Conservation (phyloP, 2,888 invertebrate species). For the Cristatella mucedo region DNA sequence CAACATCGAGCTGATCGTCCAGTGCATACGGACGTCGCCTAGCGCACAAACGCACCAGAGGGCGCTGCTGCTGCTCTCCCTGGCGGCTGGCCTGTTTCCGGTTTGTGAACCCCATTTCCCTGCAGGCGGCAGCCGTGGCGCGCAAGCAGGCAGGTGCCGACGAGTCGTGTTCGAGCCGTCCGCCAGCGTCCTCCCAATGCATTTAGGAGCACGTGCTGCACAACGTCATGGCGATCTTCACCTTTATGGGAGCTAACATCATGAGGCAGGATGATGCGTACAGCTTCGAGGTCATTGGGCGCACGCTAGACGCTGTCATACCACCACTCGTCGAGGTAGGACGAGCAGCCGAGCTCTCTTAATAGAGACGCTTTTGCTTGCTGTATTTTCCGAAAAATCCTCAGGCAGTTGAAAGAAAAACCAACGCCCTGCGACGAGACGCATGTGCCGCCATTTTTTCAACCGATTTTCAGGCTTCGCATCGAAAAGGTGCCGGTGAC, state of each 20-base stretch:
- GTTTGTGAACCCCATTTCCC: too few species aligned
- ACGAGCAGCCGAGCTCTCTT: too few species aligned
- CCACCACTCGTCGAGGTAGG: slow-evolving; percentile 56
- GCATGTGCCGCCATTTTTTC: slow-evolving; percentile 3
- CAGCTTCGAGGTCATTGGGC: slow-evolving; percentile 77
- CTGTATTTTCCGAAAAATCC: too few species aligned
- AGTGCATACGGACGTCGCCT: slow-evolving; percentile 71
- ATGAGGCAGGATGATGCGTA: slow-evolving; percentile 83
- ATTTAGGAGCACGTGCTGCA: slow-evolving; percentile 55
- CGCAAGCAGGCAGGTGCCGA: too few species aligned
- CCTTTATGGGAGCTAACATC: slow-evolving; percentile 87
- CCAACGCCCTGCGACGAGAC: too few species aligned
- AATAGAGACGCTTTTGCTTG: too few species aligned
- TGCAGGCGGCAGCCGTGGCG: too few species aligned
- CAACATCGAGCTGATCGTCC: slow-evolving; percentile 59
- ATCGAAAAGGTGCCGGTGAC: not conserved
- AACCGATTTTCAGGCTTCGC: slow-evolving; percentile 6
- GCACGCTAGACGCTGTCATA: slow-evolving; percentile 72
- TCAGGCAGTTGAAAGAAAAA: not conserved
- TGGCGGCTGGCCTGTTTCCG: slow-evolving; percentile 60
- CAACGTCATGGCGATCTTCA: slow-evolving; percentile 89
- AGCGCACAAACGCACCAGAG: slow-evolving; percentile 92
- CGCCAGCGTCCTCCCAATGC: too few species aligned
- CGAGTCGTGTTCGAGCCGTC: too few species aligned
- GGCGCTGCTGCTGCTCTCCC: slow-evolving; percentile 64